Evolutionary conservation across 1,140 invertebrate species (phyloP).

Genomic region (Colletes latitarsis): DNA sequence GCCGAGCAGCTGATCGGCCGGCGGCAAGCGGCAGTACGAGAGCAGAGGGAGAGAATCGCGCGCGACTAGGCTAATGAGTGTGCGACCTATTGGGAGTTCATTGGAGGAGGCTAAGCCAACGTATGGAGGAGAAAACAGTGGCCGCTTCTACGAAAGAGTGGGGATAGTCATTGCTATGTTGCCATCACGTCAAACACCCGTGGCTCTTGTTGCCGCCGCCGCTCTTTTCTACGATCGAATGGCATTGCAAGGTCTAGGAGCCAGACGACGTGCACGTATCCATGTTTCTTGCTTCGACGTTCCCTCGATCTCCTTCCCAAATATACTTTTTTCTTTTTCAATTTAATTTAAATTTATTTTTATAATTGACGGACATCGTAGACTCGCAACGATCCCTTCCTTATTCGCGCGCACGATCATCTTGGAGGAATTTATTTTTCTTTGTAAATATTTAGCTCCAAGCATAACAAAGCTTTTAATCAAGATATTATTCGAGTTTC

Average conservation of each 20-base stretch:
- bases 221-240: slow-evolving; percentile 80
- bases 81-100: slow-evolving; percentile 77
- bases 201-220: slow-evolving; percentile 58
- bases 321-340: background rate
- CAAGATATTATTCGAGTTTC: background rate
- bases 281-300: slow-evolving; percentile 14
- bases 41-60: slow-evolving; percentile 68
- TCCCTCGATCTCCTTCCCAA: background rate
- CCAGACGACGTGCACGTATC: slow-evolving; percentile 68
- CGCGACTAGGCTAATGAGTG: slow-evolving; percentile 79
- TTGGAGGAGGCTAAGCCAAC: slow-evolving; percentile 45
- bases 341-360: too few species aligned
- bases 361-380: too few species aligned
- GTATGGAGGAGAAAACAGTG: slow-evolving; percentile 41
- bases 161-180: slow-evolving; percentile 64
- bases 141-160: slow-evolving; percentile 25
- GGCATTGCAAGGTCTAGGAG: slow-evolving; percentile 83
- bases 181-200: slow-evolving; percentile 69
- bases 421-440: background rate
- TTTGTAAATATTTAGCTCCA: background rate
- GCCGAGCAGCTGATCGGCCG: slow-evolving; percentile 73
- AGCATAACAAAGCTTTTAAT: background rate
- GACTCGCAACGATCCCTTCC: too few species aligned
- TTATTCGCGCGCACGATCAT: too few species aligned
- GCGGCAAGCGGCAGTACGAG: slow-evolving; percentile 60